A percentile compares a stretch with the other conserved stretches of the same genome.
phyloP scores from a whole-genome alignment of 2,888 invertebrate genomes.

The Formica aserva region DNA sequence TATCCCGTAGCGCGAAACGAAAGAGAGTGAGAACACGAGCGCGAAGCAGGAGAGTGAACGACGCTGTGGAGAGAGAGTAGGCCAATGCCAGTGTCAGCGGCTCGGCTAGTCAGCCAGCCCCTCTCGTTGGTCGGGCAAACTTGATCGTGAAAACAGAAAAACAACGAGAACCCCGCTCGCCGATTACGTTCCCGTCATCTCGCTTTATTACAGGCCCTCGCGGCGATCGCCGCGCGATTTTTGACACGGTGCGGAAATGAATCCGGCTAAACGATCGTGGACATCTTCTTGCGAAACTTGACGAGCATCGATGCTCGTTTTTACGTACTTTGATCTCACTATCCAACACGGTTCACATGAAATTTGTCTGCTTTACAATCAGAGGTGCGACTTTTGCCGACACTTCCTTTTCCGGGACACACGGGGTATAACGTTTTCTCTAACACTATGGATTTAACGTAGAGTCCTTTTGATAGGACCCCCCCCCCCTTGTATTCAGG shows the following conservation, averaged over 20 bases:
- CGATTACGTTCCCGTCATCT: slow-evolving; percentile 70
- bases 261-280: not conserved
- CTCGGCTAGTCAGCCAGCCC: slow-evolving; percentile 80
- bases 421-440: not conserved
- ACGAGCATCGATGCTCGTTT: not conserved
- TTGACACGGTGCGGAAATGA: slow-evolving; percentile 6
- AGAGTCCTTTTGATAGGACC: not conserved
- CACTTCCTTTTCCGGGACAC: not conserved
- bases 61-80: slow-evolving; percentile 81
- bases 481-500: not conserved
- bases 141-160: slow-evolving; percentile 84
- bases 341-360: not conserved
- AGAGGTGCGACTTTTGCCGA: not conserved
- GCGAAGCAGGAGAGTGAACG: slow-evolving; percentile 81
- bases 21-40: slow-evolving; percentile 80
- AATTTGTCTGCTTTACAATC: not conserved
- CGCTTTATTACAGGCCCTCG: slow-evolving; percentile 60
- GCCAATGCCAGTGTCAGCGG: slow-evolving; percentile 85
- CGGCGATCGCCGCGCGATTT: slow-evolving; percentile 20
- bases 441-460: not conserved
- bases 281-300: not conserved
- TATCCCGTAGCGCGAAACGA: slow-evolving; percentile 62
- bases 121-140: slow-evolving; percentile 76
- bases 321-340: too few relatives aligned
- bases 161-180: slow-evolving; percentile 71